A percentile compares a stretch with the other conserved stretches of the same genome.
These are phyloP conservation scores for Allygus modestus DNA, from an alignment of 2,888 invertebrate species.

Conservation along the genomic window DNA sequence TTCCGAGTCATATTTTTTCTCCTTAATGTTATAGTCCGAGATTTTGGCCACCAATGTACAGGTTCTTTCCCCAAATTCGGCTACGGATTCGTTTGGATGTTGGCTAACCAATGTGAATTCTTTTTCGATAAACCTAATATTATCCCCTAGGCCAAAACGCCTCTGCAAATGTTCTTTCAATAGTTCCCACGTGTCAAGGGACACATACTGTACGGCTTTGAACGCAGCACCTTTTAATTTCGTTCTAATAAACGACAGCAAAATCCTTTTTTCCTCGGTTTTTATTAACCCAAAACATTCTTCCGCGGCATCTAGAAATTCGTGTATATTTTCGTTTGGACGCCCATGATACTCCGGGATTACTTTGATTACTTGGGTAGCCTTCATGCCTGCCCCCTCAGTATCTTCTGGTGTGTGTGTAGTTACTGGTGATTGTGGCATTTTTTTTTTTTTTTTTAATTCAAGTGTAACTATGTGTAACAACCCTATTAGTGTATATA, in stretches of 20 bases:
- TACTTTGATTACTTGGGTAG: conserved; percentile 27
- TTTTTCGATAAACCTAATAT: conserved; percentile 13
- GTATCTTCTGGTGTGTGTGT: background rate
- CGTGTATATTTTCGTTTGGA: conserved; percentile 1
- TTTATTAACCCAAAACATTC: conserved; percentile 1
- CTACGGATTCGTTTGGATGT: conserved; percentile 18
- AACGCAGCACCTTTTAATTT: conserved; percentile 29
- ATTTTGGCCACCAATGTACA: conserved; percentile 42
- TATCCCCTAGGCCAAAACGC: conserved; percentile 28
- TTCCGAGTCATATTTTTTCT: conserved; percentile 41
- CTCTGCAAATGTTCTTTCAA: conserved; percentile 13
- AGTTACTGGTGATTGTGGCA: no score
- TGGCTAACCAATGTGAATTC: conserved; percentile 25
- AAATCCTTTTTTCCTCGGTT: background rate
- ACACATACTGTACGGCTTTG: conserved; percentile 44
- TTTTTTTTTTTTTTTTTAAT: no score
- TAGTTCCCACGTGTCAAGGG: conserved; percentile 7
- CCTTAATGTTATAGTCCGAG: conserved; percentile 29
- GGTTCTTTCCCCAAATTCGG: conserved; percentile 41
- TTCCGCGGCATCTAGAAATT: conserved; percentile 19
- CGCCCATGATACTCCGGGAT: conserved; percentile 36
- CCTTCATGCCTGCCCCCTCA: background rate
- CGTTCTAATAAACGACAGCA: conserved; percentile 3
- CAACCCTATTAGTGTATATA: no score
- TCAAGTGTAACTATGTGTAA: no score